A percentile compares a stretch with the other conserved stretches of the same genome.
These are phyloP conservation scores for Drosophila takahashii DNA, from an alignment of 1,140 invertebrate species.

Conservation along the genomic window DNA sequence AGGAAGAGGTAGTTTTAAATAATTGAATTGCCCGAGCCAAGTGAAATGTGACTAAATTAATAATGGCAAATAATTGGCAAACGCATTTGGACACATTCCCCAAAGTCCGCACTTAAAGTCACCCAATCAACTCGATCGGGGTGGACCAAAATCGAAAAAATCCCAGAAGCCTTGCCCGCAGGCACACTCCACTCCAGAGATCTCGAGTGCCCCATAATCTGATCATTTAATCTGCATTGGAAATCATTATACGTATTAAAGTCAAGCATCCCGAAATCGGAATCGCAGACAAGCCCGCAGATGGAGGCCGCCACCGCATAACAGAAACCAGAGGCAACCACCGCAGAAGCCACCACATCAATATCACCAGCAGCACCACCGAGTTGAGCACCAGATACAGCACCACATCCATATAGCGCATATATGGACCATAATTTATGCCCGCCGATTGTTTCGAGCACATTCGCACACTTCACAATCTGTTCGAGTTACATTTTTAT, in stretches of 20 bases:
- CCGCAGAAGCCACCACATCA: conserved; percentile 27
- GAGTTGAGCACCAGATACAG: conserved; percentile 12
- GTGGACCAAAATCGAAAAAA: background rate
- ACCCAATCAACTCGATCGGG: background rate
- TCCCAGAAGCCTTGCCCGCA: conserved; percentile 10
- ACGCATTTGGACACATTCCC: background rate
- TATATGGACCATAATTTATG: conserved; percentile 76
- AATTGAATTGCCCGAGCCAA: conserved; percentile 33
- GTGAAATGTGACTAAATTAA: conserved; percentile 30
- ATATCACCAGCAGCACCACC: conserved; percentile 4
- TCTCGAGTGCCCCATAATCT: conserved; percentile 66
- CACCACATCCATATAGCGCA: conserved; percentile 14
- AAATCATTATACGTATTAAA: conserved; percentile 79
- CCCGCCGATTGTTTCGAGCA: conserved; percentile 78
- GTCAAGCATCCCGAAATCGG: conserved; percentile 55
- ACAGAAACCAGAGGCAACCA: conserved; percentile 12
- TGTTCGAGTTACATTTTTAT: conserved; percentile 83
- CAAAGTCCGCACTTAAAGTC: background rate
- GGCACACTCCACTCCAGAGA: conserved; percentile 25
- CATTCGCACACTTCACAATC: conserved; percentile 83
- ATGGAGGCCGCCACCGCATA: conserved; percentile 21
- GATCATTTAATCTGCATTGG: conserved; percentile 81
- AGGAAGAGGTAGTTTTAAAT: conserved; percentile 17
- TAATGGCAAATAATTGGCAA: conserved; percentile 23
- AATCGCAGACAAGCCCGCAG: conserved; percentile 47